Percentiles rank a stretch among this genome's conserved stretches.
Evolutionary conservation across 2,797 vertebrate genomes (phyloP).

Genomic region (Gymnothorax reevesii): DNA sequence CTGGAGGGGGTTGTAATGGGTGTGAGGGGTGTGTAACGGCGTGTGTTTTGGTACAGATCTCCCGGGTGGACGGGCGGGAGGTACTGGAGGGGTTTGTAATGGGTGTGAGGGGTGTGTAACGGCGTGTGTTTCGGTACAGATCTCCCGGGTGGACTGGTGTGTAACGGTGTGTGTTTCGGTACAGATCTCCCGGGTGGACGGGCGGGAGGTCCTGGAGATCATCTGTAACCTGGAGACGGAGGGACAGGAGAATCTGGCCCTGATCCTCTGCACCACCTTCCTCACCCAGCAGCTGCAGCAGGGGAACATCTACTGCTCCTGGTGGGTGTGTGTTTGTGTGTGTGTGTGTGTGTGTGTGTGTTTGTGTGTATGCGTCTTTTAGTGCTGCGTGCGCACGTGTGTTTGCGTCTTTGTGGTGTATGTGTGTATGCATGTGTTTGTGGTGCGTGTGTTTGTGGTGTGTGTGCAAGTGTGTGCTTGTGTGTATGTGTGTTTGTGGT

Average conservation of each 20-base stretch:
- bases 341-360: background rate
- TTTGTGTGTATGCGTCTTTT: background rate
- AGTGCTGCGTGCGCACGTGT: too few relatives aligned
- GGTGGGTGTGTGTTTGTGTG: slow-evolving; percentile 75
- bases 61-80: too few relatives aligned
- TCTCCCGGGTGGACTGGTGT: slow-evolving; percentile 76
- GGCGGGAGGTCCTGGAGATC: slow-evolving; percentile 93
- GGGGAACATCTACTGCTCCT: slow-evolving; percentile 88
- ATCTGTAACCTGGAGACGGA: slow-evolving; percentile 95
- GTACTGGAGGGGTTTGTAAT: too few relatives aligned
- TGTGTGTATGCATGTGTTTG: too few relatives aligned
- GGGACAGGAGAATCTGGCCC: slow-evolving; percentile 91
- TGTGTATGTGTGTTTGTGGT: too few relatives aligned
- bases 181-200: slow-evolving; percentile 93
- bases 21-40: too few relatives aligned
- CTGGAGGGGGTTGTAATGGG: too few relatives aligned
- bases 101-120: background rate
- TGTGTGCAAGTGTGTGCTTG: too few relatives aligned
- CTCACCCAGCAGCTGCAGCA: slow-evolving; percentile 97
- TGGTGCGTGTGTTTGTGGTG: too few relatives aligned
- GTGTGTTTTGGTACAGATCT: background rate
- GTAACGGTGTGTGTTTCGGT: slow-evolving; percentile 22
- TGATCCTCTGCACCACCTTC: slow-evolving; percentile 96
- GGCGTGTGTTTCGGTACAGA: slow-evolving; percentile 67
- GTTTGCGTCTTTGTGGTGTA: too few relatives aligned